Evolutionary conservation across 2,113 vertebrate species (phyloP).

Genomic region (Ptilorrhoa leucosticta): DNA sequence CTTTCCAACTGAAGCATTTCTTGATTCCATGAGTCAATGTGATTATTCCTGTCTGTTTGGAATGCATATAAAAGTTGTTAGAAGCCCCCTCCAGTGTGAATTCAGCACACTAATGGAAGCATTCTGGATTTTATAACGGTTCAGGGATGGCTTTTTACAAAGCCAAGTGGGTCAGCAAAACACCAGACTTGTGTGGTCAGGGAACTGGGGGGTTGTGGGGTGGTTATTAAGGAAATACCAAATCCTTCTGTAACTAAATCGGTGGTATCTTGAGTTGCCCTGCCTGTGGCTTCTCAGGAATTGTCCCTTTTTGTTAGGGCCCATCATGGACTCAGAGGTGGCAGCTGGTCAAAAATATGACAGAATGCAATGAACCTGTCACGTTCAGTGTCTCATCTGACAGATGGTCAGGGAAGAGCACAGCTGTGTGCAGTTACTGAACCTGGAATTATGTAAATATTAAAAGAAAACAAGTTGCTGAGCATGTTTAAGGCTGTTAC

Average conservation of each 20-base stretch:
- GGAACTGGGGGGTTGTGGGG: neutral
- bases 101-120: accelerated
- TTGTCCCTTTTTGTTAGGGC: neutral
- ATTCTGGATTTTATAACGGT: accelerated
- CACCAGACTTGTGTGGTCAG: neutral
- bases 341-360: neutral
- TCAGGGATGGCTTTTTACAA: neutral
- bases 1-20: accelerated
- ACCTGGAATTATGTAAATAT: neutral
- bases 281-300: neutral
- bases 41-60: neutral
- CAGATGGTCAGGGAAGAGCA: accelerated
- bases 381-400: neutral
- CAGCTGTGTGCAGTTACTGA: neutral
- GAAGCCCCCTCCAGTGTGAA: neutral
- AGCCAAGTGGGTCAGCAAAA: neutral
- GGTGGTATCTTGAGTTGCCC: neutral
- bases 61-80: neutral
- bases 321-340: accelerated
- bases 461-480: neutral
- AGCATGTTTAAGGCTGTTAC: neutral
- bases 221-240: neutral
- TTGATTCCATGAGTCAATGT: neutral
- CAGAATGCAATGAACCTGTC: neutral
- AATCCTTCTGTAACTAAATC: neutral